phyloP scores from a whole-genome alignment of 2,113 vertebrate genomes.

The Chunga burmeisteri region DNA sequence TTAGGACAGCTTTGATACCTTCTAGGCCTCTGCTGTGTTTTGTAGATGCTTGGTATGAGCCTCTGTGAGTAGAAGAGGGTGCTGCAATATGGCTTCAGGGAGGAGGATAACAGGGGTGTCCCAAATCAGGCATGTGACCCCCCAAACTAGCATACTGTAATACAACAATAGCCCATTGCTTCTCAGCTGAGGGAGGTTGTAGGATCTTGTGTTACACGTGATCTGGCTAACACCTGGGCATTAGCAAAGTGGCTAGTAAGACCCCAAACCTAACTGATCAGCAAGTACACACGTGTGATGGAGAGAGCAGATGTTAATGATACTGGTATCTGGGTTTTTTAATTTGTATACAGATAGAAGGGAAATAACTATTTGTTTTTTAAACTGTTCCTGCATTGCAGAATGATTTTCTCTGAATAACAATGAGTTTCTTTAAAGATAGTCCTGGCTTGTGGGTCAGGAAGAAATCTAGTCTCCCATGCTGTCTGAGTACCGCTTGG shows the following conservation, averaged over 20 bases:
- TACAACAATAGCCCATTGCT: neutral
- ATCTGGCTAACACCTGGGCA: neutral
- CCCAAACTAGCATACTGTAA: neutral
- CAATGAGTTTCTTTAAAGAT: neutral
- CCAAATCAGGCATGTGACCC: neutral
- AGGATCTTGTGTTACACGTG: neutral
- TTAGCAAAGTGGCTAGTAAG: neutral
- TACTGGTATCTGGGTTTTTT: neutral
- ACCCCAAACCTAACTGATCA: neutral
- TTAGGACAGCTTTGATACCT: neutral
- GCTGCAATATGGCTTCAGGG: neutral
- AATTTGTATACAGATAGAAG: neutral
- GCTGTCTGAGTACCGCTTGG: neutral
- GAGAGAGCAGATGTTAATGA: neutral
- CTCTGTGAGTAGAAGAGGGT: neutral
- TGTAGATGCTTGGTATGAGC: neutral
- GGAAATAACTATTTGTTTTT: neutral
- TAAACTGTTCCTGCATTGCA: neutral
- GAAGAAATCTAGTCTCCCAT: neutral
- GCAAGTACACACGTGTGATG: fast-evolving
- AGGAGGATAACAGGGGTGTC: neutral
- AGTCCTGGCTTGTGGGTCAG: neutral
- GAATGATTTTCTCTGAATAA: neutral
- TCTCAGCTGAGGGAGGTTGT: neutral
- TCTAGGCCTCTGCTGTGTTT: neutral